phyloP scores from a whole-genome alignment of 2,888 invertebrate species.

The Argyresthia albistria region DNA sequence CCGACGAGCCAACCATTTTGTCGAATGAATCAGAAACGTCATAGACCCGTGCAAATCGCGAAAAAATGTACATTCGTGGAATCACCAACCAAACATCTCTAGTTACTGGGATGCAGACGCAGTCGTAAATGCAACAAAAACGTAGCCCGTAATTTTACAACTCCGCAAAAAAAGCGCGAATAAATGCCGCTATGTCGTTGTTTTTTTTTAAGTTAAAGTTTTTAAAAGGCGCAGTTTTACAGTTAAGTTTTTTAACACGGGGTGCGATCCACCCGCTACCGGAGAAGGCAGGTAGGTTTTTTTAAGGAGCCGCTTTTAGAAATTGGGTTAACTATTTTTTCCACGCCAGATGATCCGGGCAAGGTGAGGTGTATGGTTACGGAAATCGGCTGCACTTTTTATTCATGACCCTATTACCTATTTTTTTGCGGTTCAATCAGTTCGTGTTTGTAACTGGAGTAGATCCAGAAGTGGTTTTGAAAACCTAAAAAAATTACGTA shows the following conservation, averaged over 20 bases:
- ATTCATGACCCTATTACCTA: constrained; percentile 48
- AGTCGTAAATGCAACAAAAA: constrained; percentile 45
- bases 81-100: too few species aligned
- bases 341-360: constrained; percentile 47
- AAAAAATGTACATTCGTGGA: not conserved
- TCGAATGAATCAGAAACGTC: too few species aligned
- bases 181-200: constrained; percentile 22
- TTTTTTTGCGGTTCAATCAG: constrained; percentile 26
- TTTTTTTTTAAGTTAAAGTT: constrained; percentile 22
- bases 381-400: constrained; percentile 56
- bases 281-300: constrained; percentile 59
- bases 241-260: constrained; percentile 32
- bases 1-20: too few species aligned
- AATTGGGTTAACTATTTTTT: constrained; percentile 61
- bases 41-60: too few species aligned
- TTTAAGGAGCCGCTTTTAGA: constrained; percentile 41
- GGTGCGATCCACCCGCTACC: constrained; percentile 49
- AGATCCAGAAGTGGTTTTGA: constrained; percentile 8
- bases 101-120: constrained; percentile 25
- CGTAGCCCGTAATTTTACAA: constrained; percentile 8
- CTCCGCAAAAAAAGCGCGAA: constrained; percentile 20
- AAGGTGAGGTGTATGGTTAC: constrained; percentile 67
- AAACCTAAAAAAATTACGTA: not conserved
- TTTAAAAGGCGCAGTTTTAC: constrained; percentile 35
- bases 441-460: constrained; percentile 9